These are phyloP conservation scores for Sesamia nonagrioides DNA, from an alignment of 1,140 invertebrate species.

Conservation along the genomic window DNA sequence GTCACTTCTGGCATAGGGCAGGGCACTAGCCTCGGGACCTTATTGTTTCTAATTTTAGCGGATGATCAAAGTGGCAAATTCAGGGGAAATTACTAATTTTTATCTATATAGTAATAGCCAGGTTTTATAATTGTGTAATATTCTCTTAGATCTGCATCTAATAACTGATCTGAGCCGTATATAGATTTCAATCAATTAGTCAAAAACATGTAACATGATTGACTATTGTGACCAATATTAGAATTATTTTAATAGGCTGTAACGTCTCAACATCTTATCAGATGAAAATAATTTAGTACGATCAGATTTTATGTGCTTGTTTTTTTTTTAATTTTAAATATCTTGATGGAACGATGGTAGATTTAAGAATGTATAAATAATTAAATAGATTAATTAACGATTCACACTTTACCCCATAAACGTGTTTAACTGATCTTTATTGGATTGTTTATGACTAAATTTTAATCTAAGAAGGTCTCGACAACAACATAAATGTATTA, in stretches of 20 bases:
- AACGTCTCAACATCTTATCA: no score
- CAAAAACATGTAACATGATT: no score
- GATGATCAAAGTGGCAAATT: not conserved
- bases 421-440: not conserved
- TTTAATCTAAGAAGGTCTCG: no score
- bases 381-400: not conserved
- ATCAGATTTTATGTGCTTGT: no score
- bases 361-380: not conserved
- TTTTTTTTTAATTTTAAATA: no score
- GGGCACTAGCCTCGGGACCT: not conserved
- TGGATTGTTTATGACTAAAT: not conserved
- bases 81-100: constrained; percentile 32
- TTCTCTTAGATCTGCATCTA: no score
- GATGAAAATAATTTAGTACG: no score
- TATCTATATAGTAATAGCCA: not conserved
- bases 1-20: not conserved
- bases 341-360: no score
- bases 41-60: not conserved
- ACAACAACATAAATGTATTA: no score
- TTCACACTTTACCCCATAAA: not conserved
- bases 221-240: no score
- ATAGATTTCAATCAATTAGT: constrained; percentile 14
- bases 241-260: no score
- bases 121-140: no score
- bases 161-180: not conserved